Conservation (phyloP, 92 coral and sea anemone species). For the Pocillopora meandrina region DNA sequence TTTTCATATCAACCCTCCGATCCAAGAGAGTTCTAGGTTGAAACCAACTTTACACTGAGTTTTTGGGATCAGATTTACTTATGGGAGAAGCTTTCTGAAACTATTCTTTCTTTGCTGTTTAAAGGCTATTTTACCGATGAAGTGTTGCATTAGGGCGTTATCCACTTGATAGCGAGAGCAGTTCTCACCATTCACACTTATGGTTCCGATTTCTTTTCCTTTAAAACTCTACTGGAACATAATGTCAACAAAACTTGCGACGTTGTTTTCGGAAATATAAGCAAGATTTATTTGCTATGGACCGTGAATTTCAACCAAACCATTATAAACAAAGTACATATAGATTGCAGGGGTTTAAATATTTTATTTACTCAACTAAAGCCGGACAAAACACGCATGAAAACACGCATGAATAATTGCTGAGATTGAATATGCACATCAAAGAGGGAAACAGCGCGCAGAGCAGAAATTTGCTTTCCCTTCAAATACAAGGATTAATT, state of each 20-base stretch:
- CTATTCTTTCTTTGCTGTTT: neutral
- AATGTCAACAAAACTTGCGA: neutral
- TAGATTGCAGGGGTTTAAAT: neutral
- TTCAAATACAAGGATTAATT: neutral
- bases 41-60: too few relatives aligned
- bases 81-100: neutral
- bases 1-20: too few relatives aligned
- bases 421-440: constrained; percentile 2
- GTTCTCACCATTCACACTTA: neutral
- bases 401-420: neutral
- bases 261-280: neutral
- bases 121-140: neutral
- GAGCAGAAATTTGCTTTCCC: constrained; percentile 7
- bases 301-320: neutral
- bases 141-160: neutral
- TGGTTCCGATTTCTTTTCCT: too few relatives aligned
- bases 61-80: too few relatives aligned
- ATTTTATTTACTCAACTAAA: neutral
- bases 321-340: neutral
- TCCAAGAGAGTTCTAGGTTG: too few relatives aligned
- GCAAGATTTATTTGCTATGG: neutral
- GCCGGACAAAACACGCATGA: neutral
- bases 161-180: neutral
- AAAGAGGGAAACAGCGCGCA: neutral
- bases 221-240: too few relatives aligned